phyloP scores from a whole-genome alignment of 23 tunicate species.

The Ciona savignyi region DNA sequence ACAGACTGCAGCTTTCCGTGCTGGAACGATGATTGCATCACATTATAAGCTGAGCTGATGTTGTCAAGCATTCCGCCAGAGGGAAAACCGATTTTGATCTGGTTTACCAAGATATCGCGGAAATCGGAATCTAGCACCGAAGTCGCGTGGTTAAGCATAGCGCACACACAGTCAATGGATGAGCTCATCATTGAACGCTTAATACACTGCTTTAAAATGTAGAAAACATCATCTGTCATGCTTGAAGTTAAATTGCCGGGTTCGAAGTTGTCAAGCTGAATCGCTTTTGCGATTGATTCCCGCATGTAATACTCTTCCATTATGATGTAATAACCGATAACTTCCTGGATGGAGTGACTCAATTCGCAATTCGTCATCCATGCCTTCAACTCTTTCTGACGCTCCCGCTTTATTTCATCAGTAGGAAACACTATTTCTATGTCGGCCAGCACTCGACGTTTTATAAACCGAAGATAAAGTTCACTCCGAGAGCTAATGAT shows the following conservation, averaged over 20 bases:
- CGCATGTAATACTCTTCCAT: constrained; percentile 98
- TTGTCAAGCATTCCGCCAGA: constrained; percentile 95
- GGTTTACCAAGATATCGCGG: constrained; percentile 31
- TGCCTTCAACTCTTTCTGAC: constrained; percentile 38
- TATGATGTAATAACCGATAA: constrained; percentile 79
- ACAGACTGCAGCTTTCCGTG: constrained; percentile 91
- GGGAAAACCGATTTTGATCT: constrained; percentile 70
- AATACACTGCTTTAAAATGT: constrained; percentile 81
- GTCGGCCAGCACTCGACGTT: constrained; percentile 77
- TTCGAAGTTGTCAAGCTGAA: constrained; percentile 52
- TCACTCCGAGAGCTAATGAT: constrained; percentile 76
- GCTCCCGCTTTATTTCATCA: constrained; percentile 39
- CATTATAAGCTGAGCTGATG: constrained; percentile 92
- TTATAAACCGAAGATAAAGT: constrained; percentile 84
- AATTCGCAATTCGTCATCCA: constrained; percentile 79
- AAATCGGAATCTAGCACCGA: constrained; percentile 72
- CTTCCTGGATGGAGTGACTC: constrained; percentile 60
- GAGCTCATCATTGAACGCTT: constrained; percentile 73
- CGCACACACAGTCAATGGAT: constrained; percentile 94
- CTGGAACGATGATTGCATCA: constrained; percentile 81
- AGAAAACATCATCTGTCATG: constrained; percentile 87
- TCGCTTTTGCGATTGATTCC: constrained; percentile 85
- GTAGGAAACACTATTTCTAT: constrained; percentile 88
- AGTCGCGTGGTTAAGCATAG: constrained; percentile 79
- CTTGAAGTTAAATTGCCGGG: constrained; percentile 54